Base-by-base conservation (phyloP, 2,113 vertebrate genomes). In the Phalacrocorax carbo region DNA sequence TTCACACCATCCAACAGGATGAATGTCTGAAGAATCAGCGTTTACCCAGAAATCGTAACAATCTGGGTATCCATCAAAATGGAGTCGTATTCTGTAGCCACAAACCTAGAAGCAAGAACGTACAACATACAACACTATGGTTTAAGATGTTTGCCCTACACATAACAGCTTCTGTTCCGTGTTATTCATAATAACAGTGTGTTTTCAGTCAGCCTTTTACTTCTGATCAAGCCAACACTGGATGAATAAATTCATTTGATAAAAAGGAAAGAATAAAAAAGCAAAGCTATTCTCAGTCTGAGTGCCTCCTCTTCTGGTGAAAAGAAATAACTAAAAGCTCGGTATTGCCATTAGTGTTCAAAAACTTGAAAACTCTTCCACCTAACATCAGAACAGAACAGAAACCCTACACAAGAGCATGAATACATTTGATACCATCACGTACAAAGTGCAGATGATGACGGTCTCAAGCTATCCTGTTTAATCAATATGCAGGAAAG, bases 1-100 rank as follows among this genome's bases (percentile, higher is more conserved):
- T 96, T 99, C 99, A 94, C 99, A 99, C 99, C 99, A 99, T 22
- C 99, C 98, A 32, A 98, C 98, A 4, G 99, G 98, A 88, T 99
- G 99, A 76, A 99, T 98, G 65, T 99, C 99, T 48, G 98, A 96
- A 62, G 98, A 98, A 62, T 98, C 98, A 64, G 98, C 98, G 10
- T 99, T 99, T 60, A 99, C 97, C 99, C 99, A 99, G 97, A 99
- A 99, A 95, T 99, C 98, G 0, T 99, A 99, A 91, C 98, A 98
- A 84, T 99, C 99, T 34, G 98, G 96, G 77, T 98, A 99, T 26
- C 98, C 98, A 94, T 99, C 99, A 93, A 99, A 99, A 94, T 98
- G 99, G 44, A 99, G 98, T 75, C 98, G 98, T 94, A 99, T 96
- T 96, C 99, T 97, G 95, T 99, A 98, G 46, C 99, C 99, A 93